phyloP scores from a whole-genome alignment of 1,140 invertebrate species.

The Chionoecetes opilio region DNA sequence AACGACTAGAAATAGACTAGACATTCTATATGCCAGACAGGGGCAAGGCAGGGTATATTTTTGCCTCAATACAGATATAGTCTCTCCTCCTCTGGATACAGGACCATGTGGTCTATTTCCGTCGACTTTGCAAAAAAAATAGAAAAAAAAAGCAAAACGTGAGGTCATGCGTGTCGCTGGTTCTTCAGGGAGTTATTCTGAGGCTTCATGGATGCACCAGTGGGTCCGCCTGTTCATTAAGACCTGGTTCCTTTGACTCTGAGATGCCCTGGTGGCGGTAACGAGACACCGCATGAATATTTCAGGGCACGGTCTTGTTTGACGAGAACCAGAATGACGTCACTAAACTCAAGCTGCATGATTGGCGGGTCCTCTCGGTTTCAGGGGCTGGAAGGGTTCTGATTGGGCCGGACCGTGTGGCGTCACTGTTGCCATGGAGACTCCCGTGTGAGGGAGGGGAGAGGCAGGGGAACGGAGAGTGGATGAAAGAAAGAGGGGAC shows the following conservation, averaged over 20 bases:
- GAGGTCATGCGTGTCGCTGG: neutral
- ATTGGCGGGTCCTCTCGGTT: neutral
- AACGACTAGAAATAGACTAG: neutral
- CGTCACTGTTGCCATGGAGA: slow-evolving; percentile 51
- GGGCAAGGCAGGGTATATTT: neutral
- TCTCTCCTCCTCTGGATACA: neutral
- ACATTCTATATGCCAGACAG: neutral
- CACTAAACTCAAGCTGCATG: neutral
- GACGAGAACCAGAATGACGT: slow-evolving; percentile 20
- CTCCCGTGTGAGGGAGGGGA: neutral
- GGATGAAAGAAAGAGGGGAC: neutral
- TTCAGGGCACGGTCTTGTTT: neutral
- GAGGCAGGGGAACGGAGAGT: neutral
- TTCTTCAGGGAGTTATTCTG: neutral
- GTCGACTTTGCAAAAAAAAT: neutral
- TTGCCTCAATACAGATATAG: neutral
- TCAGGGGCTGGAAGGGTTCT: neutral
- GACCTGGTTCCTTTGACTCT: neutral
- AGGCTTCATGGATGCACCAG: neutral
- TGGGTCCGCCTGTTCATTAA: neutral
- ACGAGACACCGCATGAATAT: neutral
- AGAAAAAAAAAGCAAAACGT: neutral
- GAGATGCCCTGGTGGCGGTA: neutral
- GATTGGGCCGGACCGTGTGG: slow-evolving; percentile 40
- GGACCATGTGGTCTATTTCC: neutral